Conservation (phyloP, 2,113 vertebrate genomes). For the Nyctibius bracteatus region DNA sequence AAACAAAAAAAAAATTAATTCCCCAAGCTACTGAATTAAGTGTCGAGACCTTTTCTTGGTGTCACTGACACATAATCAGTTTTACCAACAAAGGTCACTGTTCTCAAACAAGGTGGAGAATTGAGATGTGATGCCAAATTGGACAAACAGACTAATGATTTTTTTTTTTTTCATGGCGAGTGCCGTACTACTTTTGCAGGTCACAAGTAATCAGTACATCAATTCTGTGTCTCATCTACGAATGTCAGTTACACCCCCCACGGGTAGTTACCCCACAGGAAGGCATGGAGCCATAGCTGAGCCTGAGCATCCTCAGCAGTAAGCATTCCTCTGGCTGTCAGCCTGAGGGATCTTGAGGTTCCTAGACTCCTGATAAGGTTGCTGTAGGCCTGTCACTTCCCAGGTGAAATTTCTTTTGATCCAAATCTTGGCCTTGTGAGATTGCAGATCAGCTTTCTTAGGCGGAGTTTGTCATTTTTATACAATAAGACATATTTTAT, state of each 20-base stretch:
- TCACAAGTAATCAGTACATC: not conserved
- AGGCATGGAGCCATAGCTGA: not conserved
- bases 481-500: not conserved
- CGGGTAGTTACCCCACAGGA: not conserved
- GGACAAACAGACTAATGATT: not conserved
- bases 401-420: not conserved
- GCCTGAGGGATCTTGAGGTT: not conserved
- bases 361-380: not conserved
- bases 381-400: not conserved
- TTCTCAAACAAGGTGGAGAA: not conserved
- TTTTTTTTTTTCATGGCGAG: not conserved
- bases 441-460: too few species aligned
- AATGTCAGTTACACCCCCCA: too few species aligned
- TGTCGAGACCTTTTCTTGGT: not conserved
- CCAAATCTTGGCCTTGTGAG: not conserved
- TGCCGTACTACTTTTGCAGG: not conserved
- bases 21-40: not conserved
- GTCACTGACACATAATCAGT: not conserved
- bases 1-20: not conserved
- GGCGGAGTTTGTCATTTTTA: fast-evolving
- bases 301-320: not conserved
- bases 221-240: not conserved
- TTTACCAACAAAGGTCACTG: fast-evolving
- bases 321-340: not conserved
- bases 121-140: not conserved